Conservation (phyloP, 2,113 vertebrate genomes). For the Orcinus orca region DNA sequence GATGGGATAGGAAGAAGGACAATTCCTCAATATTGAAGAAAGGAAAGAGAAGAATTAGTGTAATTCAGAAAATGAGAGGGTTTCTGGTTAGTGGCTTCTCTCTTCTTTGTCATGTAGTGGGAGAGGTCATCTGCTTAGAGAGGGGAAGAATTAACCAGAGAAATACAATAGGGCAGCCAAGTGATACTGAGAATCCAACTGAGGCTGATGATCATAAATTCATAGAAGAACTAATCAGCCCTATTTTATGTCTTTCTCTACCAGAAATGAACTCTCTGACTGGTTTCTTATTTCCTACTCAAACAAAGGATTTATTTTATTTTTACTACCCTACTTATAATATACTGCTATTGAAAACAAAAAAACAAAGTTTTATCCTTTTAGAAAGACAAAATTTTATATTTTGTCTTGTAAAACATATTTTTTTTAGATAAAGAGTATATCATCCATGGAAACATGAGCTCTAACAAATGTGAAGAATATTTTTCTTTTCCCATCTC, state of each 20-base stretch:
- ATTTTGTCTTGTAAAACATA: not conserved
- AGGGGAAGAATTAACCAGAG: not conserved
- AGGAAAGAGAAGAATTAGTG: not conserved
- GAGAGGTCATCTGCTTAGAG: not conserved
- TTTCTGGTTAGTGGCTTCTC: not conserved
- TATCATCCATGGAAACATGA: not conserved
- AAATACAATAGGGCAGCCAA: not conserved
- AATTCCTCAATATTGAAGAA: not conserved
- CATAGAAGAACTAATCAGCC: not conserved
- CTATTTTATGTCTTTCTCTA: not conserved
- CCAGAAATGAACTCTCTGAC: not conserved
- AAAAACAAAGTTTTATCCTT: not conserved
- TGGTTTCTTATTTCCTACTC: not conserved
- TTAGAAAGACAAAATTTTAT: slow-evolving; percentile 27
- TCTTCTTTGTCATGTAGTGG: not conserved
- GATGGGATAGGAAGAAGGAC: not conserved
- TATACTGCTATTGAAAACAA: not conserved
- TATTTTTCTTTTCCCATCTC: not conserved
- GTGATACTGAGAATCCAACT: not conserved
- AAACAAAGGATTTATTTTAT: slow-evolving; percentile 3
- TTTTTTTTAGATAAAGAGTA: not conserved
- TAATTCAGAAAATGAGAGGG: not conserved
- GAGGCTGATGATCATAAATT: not conserved
- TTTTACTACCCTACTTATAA: not conserved
- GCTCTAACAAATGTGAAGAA: not conserved